Percentiles rank a stretch among this genome's conserved stretches.
phyloP scores from a whole-genome alignment of 2,797 vertebrate species.

The Thalassophryne amazonica region DNA sequence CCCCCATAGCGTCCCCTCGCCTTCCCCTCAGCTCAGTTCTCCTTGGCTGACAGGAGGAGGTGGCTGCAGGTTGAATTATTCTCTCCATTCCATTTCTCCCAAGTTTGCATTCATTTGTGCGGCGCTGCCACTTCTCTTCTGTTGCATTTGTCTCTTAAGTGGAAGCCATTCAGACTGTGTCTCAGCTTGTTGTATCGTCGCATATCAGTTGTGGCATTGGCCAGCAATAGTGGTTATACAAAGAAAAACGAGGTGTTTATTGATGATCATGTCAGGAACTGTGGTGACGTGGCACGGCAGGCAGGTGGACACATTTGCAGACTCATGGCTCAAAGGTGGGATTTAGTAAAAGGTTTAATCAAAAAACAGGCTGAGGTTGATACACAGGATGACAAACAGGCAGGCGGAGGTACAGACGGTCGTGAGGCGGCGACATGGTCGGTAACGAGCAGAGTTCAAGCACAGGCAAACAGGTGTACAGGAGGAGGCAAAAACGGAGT shows the following conservation, averaged over 20 bases:
- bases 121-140: slow-evolving; percentile 59
- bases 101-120: slow-evolving; percentile 61
- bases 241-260: slow-evolving; percentile 35
- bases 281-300: too few relatives aligned
- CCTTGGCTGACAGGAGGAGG: slow-evolving; percentile 56
- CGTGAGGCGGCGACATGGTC: too few relatives aligned
- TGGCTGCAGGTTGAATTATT: slow-evolving; percentile 69
- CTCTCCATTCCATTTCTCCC: slow-evolving; percentile 56
- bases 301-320: too few relatives aligned
- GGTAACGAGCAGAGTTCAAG: too few relatives aligned
- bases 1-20: not conserved
- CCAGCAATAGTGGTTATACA: slow-evolving; percentile 26
- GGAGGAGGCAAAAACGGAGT: too few relatives aligned
- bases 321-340: too few relatives aligned
- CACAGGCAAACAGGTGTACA: too few relatives aligned
- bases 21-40: slow-evolving; percentile 42
- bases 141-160: slow-evolving; percentile 61
- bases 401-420: too few relatives aligned
- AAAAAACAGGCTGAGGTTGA: too few relatives aligned
- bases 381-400: too few relatives aligned
- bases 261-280: too few relatives aligned
- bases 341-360: too few relatives aligned
- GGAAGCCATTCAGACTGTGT: slow-evolving; percentile 55
- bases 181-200: slow-evolving; percentile 47
- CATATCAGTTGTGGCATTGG: slow-evolving; percentile 39